Base-by-base conservation (phyloP, 2,888 invertebrate species). In the Odontomyia ornata region DNA sequence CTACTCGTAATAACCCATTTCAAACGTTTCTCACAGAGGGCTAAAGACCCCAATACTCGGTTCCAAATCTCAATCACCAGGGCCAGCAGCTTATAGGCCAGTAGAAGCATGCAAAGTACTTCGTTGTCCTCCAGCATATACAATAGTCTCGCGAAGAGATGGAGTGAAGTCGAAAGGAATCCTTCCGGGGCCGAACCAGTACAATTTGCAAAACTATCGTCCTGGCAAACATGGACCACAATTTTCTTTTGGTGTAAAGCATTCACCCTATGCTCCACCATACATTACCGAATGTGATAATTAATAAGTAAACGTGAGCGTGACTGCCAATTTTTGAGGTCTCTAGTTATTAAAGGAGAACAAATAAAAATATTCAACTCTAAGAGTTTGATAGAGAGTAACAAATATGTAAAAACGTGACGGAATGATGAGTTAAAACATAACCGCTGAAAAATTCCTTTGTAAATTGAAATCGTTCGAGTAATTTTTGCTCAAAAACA, bases 201-300 rank as follows among this genome's bases (percentile, higher is more conserved):
- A 86, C 56, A 81, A 85, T 79, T 80, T 84, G 1, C 82, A 82
- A 79, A 81, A 82, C 27, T 82, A 84, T 79, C 84, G 82, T 57
- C 85, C 86, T 2, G 86, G 86, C n/a, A 83, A 81, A 77, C 80
- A 77, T 3, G 81, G 81, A 0, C 80, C 82, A 3, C 78, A 82
- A 0, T 86, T 85, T 79, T 84, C 85, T 0, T 86, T 86, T 77
- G 86, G 86, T 47, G 77, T 82, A 1, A 83, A 81, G 1, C 86
- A 86, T 80, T 82, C 82, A 0, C 80, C 80, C 9, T 84, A 80
- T 79, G 83, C 85, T 1, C 85, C 85, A 57, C 86, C 86, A n/a
- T 82, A 85, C 82, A 81, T 86, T 76, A 84, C 85, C 72, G 80
- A 81, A 67, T 86, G 86, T 81, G 86, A 86, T 78, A 86, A 86